A percentile compares a stretch with the other conserved stretches of the same genome.
These are phyloP conservation scores for Bombus terrestris DNA, from an alignment of 1,140 invertebrate genomes.

Conservation along the genomic window DNA sequence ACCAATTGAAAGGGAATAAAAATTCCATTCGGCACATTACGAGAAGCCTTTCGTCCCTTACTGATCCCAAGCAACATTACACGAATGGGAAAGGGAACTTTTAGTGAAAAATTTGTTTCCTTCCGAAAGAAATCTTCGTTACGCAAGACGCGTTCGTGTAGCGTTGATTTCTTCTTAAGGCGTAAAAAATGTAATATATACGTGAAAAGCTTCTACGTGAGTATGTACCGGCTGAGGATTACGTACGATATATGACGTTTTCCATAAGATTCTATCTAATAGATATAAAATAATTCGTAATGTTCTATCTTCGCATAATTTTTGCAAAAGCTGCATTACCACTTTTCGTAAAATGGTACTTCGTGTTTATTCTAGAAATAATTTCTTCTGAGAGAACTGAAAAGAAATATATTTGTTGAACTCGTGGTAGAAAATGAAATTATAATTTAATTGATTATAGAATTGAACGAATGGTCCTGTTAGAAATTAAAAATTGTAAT, in stretches of 20 bases:
- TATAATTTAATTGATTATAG: neutral
- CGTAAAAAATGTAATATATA: neutral
- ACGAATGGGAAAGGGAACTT: too few relatives aligned
- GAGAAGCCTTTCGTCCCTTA: neutral
- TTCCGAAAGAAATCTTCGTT: neutral
- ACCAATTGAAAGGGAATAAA: conserved; percentile 17
- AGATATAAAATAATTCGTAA: neutral
- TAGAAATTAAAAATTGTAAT: too few relatives aligned
- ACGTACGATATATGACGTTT: neutral
- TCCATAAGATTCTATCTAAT: neutral
- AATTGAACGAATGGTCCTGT: neutral
- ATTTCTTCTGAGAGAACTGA: too few relatives aligned
- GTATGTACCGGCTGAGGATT: neutral
- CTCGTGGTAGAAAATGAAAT: neutral
- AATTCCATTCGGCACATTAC: neutral
- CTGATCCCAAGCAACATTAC: neutral
- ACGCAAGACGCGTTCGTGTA: too few relatives aligned
- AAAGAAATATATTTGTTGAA: too few relatives aligned
- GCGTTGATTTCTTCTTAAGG: neutral
- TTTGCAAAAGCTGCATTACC: too few relatives aligned
- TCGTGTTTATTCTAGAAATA: too few relatives aligned
- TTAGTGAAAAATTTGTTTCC: neutral
- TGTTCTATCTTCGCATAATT: too few relatives aligned
- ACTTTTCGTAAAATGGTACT: too few relatives aligned
- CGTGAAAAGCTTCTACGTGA: neutral